Base-by-base conservation (phyloP, 2,797 vertebrate genomes). In the Lindbergichthys nudifrons region DNA sequence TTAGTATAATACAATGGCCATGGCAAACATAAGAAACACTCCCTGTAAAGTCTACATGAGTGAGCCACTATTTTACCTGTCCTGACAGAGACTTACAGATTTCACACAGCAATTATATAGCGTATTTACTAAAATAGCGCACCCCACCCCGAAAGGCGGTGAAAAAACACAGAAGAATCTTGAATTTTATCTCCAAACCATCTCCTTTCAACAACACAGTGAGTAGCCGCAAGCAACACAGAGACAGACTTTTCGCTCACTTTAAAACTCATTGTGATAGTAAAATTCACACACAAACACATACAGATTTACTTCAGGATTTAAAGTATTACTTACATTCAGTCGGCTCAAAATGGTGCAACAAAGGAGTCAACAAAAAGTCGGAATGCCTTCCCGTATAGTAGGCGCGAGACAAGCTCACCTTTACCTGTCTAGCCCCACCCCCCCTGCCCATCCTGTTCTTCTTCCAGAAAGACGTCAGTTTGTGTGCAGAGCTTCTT, bases 371-470 rank as follows among this genome's bases (percentile, higher is more conserved):
- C 39, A 71, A 71, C 53, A 73, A 58, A 16, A 58, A 73, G 46
- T 76, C 32, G 39, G 41, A 50, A 0, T 21, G 9, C 65, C 79
- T 84, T 48, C 77, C 21, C 47, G 32, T 47, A 21, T 19, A 2
- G 15, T 6, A 26, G 15, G 43, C 6, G 47, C 54, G 50, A 61
- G 48, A 18, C 15, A 18, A 10, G 56, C 72, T 83, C 85, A 85
- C 87, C 88, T 92, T 86, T 90, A 92, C 89, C 91, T 92, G 76
- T 57, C 54, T 3, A 7, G 13, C 50, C 4, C 60, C 59, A 41
- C 71, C 61, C 36, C 23, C 26, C 26, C 13, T 47, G 60, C 75
- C 42, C 63, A 65, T 69, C 80, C 67, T 53, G 61, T 67, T 72
- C 58, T 16, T 70, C 53, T 32, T 23, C 0, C 7, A 0, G 1